Evolutionary conservation across 2,888 invertebrate species (phyloP).

Genomic region (Polia nebulosa): DNA sequence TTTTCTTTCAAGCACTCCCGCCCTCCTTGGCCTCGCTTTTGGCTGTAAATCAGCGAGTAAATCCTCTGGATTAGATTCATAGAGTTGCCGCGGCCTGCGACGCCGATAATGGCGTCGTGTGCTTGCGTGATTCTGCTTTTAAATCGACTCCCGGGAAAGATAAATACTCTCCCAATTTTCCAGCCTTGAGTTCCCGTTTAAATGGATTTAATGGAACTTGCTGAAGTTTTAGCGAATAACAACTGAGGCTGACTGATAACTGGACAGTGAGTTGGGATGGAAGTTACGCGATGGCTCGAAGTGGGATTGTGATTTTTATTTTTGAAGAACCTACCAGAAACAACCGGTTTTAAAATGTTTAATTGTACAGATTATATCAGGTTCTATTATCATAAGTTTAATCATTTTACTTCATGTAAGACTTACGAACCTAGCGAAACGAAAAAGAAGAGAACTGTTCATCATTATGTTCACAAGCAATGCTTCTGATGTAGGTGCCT

Average conservation of each 20-base stretch:
- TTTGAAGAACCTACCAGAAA: background rate
- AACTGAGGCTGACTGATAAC: conserved; percentile 85
- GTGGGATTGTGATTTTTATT: conserved; percentile 10
- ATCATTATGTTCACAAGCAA: no score
- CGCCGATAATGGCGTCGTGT: conserved; percentile 89
- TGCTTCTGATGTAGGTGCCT: no score
- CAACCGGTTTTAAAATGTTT: background rate
- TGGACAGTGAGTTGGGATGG: conserved; percentile 72
- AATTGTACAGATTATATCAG: background rate
- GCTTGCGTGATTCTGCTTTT: conserved; percentile 90
- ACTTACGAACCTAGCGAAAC: no score
- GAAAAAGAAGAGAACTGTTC: no score
- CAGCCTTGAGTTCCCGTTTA: conserved; percentile 81
- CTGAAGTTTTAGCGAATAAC: conserved; percentile 82
- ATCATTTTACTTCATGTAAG: background rate
- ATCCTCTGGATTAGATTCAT: conserved; percentile 91
- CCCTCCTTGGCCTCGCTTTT: conserved; percentile 85
- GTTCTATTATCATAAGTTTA: background rate
- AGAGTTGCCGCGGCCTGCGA: conserved; percentile 89
- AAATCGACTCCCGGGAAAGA: conserved; percentile 88
- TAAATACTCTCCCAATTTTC: conserved; percentile 88
- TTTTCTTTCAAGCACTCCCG: conserved; percentile 91
- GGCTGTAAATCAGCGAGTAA: conserved; percentile 91
- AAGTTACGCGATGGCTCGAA: conserved; percentile 24
- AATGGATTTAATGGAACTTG: conserved; percentile 83